These are phyloP conservation scores for Ailurus styani DNA, from an alignment of 2,113 vertebrate species.

Conservation along the genomic window DNA sequence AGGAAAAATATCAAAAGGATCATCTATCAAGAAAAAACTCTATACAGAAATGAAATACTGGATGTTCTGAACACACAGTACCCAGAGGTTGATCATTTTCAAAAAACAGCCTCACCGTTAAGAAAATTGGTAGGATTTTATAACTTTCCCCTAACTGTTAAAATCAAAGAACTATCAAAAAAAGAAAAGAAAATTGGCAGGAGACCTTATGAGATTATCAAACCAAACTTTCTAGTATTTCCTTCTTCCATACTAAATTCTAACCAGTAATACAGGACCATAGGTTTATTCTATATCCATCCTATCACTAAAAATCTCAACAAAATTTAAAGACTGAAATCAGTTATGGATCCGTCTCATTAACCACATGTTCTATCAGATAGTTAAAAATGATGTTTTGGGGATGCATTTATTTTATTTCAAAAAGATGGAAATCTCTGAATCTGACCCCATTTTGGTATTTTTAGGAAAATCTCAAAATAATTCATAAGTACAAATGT, in stretches of 20 bases:
- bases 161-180: not conserved
- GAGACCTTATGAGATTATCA: slow-evolving; percentile 9
- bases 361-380: not conserved
- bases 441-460: not conserved
- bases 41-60: slow-evolving; percentile 10
- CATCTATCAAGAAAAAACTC: not conserved
- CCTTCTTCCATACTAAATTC: not conserved
- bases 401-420: slow-evolving; percentile 22
- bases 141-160: not conserved
- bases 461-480: not conserved
- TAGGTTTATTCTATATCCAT: not conserved
- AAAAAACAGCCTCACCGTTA: not conserved
- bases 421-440: slow-evolving; percentile 33
- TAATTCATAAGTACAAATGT: not conserved
- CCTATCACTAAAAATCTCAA: slow-evolving; percentile 10
- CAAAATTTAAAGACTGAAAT: slow-evolving; percentile 19
- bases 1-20: not conserved
- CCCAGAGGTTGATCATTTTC: not conserved
- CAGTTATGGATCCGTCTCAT: not conserved
- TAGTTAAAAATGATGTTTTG: not conserved
- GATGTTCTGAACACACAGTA: slow-evolving; percentile 6
- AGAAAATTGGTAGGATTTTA: not conserved
- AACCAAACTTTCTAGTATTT: not conserved
- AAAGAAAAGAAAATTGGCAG: not conserved
- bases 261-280: not conserved